Percentiles rank a stretch among this genome's conserved stretches.
Conservation (phyloP, 2,888 invertebrate species). For the Phengaris alcon region DNA sequence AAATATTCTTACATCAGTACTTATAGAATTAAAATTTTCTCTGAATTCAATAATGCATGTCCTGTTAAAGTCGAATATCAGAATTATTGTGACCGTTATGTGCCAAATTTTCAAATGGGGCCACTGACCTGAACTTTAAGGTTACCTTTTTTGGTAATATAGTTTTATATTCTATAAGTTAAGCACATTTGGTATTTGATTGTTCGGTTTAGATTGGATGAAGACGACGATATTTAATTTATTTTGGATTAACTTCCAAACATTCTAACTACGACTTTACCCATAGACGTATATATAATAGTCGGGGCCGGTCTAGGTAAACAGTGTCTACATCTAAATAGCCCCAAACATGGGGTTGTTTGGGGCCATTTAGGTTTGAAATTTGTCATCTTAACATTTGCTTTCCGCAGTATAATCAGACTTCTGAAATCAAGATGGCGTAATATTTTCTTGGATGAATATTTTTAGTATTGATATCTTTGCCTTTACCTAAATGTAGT, state of each 20-base stretch:
- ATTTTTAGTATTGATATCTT: no score
- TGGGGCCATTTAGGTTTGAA: no score
- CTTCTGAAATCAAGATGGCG: no score
- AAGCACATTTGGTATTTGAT: constrained; percentile 24
- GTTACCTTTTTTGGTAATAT: constrained; percentile 19
- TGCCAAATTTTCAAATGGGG: constrained; percentile 17
- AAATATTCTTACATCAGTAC: neutral
- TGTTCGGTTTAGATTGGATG: neutral
- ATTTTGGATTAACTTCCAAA: neutral
- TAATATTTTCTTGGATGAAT: no score
- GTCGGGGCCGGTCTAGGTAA: no score
- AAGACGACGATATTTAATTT: neutral
- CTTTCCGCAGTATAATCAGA: no score
- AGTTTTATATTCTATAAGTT: neutral
- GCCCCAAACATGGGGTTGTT: no score
- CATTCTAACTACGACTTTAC: no score
- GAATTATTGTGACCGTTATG: constrained; percentile 26
- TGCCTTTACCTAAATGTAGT: no score
- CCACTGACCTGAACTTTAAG: constrained; percentile 11
- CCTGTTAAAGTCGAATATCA: constrained; percentile 5
- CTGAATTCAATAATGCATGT: constrained; percentile 3
- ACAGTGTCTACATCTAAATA: no score
- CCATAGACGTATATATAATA: no score
- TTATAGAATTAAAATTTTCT: neutral
- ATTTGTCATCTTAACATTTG: no score